phyloP scores from a whole-genome alignment of 2,888 invertebrate genomes.

The Muscina levida region DNA sequence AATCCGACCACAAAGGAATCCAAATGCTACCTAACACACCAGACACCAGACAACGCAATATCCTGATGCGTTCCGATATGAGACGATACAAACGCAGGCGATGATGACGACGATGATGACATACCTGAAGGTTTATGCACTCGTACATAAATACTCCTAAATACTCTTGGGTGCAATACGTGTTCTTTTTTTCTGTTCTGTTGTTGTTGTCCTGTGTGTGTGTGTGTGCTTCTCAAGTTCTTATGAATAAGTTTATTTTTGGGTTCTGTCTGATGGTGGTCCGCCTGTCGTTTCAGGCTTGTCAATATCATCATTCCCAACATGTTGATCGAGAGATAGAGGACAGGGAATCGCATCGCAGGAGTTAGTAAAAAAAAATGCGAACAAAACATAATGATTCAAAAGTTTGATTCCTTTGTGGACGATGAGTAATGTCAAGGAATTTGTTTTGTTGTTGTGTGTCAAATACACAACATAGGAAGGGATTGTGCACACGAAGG shows the following conservation, averaged over 20 bases:
- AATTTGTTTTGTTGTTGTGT: neutral
- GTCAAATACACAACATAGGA: neutral
- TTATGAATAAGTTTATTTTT: conserved; percentile 65
- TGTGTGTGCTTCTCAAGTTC: conserved; percentile 35
- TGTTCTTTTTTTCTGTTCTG: conserved; percentile 15
- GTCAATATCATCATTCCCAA: conserved; percentile 52
- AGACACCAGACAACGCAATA: conserved; percentile 56
- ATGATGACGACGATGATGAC: conserved; percentile 33
- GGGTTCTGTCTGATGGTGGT: conserved; percentile 59
- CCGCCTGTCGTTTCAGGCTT: conserved; percentile 56
- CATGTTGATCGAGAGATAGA: neutral
- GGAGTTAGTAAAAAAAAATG: neutral
- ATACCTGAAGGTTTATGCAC: conserved; percentile 22
- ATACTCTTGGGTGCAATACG: conserved; percentile 61
- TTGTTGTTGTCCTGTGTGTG: no score
- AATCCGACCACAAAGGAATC: conserved; percentile 59
- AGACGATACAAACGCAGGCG: conserved; percentile 18
- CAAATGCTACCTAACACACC: conserved; percentile 47
- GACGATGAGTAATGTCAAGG: conserved; percentile 8
- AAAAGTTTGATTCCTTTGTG: conserved; percentile 39
- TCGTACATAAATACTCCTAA: conserved; percentile 33
- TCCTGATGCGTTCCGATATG: conserved; percentile 50
- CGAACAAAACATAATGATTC: conserved; percentile 10
- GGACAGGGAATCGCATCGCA: neutral
- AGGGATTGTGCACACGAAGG: conserved; percentile 4